Base-by-base conservation (phyloP, 2,797 vertebrate genomes). In the Hypotaenidia okinawae region DNA sequence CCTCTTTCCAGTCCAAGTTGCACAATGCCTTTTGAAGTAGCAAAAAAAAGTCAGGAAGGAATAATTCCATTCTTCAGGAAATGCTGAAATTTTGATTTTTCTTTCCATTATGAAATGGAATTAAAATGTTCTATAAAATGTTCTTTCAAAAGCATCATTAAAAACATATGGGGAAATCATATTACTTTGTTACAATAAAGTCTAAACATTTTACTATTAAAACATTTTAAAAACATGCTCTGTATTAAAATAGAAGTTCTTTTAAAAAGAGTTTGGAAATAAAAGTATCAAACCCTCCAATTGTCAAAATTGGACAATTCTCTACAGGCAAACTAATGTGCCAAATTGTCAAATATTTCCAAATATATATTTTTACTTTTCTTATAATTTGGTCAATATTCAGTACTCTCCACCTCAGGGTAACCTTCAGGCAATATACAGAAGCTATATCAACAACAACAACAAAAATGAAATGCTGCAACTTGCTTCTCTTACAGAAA, bases 21-120 rank as follows among this genome's bases (percentile, higher is more conserved):
- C 91, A 76, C 89, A 96, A 93, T 81, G 39, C 16, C 73, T 91
- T 93, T 85, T 91, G 54, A 95, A 85, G 72, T 63, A 77, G 33
- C 19, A 72, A 83, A 14, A 81, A 37, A 54, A 74, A 89, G 62
- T 78, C 80, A 90, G 41, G 27, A 91, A 73, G 55, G 79, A 75
- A 84, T 51, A 88, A 88, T n/a, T 84, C 69, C 45, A 15, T 68
- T 84, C 62, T 88, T 90, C 84, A 93, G 83, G 76, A 96, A 95
- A 94, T 86, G 37, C 37, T 93, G 90, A 87, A 55, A 84, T 75
- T 92, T 87, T 64, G 8, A 6, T 25, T 63, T 57, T 69, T 59
- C 80, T 84, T 68, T 15, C 28, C 24, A 28, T 84, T 84, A 64
- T 58, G 54, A 85, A 87, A 70, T 74, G 9, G 24, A 90, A 66